Evolutionary conservation across 2,113 vertebrate species (phyloP).

Genomic region (Eidolon helvum): DNA sequence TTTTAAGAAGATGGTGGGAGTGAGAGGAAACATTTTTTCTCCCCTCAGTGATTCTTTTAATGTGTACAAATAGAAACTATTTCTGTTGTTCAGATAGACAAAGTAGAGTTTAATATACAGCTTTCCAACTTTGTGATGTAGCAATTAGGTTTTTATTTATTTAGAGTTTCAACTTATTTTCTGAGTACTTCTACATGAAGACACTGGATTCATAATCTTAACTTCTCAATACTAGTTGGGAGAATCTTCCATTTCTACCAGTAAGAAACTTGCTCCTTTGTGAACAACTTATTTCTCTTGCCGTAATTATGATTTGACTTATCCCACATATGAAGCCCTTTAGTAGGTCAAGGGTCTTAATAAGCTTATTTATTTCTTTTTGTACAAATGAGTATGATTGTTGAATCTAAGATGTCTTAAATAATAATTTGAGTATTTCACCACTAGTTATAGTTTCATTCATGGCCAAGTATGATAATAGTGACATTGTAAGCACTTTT

Average conservation of each 20-base stretch:
- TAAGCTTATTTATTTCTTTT: constrained; percentile 25
- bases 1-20: not conserved
- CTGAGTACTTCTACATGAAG: not conserved
- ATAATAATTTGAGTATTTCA: not conserved
- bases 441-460: not conserved
- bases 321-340: not conserved
- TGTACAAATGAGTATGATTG: not conserved
- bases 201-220: not conserved
- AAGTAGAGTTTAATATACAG: not conserved
- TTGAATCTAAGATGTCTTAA: not conserved
- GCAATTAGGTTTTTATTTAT: not conserved
- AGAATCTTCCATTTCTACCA: not conserved
- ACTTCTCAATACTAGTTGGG: not conserved
- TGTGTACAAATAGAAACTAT: not conserved
- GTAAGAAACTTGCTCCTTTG: not conserved
- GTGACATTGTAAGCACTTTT: constrained; percentile 15
- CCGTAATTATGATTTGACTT: not conserved
- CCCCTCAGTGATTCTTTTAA: not conserved
- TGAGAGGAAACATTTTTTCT: not conserved
- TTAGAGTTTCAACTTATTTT: not conserved
- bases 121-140: not conserved
- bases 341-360: not conserved
- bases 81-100: not conserved
- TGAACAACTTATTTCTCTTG: not conserved
- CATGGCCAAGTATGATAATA: not conserved